These are phyloP conservation scores for Nasua narica DNA, from an alignment of 2,797 vertebrate genomes.

Conservation along the genomic window DNA sequence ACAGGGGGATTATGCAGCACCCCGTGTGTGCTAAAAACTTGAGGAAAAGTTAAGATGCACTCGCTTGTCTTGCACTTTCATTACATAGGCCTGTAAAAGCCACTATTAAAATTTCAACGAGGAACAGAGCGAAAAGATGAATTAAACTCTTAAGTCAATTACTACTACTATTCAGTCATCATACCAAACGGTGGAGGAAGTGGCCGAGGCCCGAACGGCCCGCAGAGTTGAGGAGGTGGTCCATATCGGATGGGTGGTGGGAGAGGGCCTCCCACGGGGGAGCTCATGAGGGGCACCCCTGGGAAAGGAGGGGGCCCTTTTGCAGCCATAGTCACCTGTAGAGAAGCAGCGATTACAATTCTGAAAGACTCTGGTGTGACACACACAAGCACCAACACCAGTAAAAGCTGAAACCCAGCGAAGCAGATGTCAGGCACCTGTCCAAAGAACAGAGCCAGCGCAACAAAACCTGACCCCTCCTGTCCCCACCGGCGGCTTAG, in stretches of 20 bases:
- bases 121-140: background rate
- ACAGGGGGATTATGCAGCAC: background rate
- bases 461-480: background rate
- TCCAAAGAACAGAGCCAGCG: background rate
- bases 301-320: constrained; percentile 91
- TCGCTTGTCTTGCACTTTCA: background rate
- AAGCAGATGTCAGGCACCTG: background rate
- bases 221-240: constrained; percentile 73
- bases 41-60: background rate
- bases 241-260: constrained; percentile 82
- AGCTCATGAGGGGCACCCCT: constrained; percentile 87
- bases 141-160: background rate
- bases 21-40: background rate
- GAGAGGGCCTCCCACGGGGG: constrained; percentile 79
- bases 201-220: constrained; percentile 79
- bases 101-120: background rate
- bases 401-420: background rate
- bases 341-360: constrained; percentile 12
- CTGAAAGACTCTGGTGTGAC: background rate
- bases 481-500: background rate
- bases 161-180: background rate
- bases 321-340: constrained; percentile 77
- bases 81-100: background rate
- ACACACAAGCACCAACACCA: background rate
- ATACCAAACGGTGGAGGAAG: constrained; percentile 78